A percentile compares a stretch with the other conserved stretches of the same genome.
These are phyloP conservation scores for Cistogaster globosa DNA, from an alignment of 2,888 invertebrate genomes.

Conservation along the genomic window DNA sequence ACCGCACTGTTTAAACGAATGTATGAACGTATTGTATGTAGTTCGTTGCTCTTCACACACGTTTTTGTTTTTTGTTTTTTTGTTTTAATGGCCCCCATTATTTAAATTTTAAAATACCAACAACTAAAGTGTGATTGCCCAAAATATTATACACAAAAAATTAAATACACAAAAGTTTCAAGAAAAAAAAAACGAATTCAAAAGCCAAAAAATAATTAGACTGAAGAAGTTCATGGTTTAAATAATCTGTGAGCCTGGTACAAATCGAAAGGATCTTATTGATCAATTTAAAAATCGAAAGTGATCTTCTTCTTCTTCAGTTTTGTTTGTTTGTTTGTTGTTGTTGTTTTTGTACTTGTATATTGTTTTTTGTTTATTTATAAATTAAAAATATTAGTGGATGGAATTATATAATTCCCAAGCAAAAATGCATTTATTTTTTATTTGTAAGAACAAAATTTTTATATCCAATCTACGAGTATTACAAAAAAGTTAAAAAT, in stretches of 20 bases:
- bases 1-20: background rate
- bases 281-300: conserved; percentile 80
- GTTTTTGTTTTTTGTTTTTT: conserved; percentile 20
- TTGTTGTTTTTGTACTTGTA: background rate
- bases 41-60: background rate
- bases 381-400: too few relatives aligned
- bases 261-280: conserved; percentile 75
- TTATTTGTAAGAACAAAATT: too few relatives aligned
- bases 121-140: background rate
- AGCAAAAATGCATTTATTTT: too few relatives aligned
- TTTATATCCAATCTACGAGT: too few relatives aligned
- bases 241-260: conserved; percentile 48
- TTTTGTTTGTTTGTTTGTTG: too few relatives aligned
- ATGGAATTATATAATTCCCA: too few relatives aligned
- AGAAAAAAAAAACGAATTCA: background rate
- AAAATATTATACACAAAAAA: background rate
- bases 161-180: background rate
- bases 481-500: too few relatives aligned
- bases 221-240: background rate
- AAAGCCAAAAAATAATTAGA: background rate
- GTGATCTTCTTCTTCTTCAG: conserved; percentile 75
- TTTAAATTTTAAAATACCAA: conserved; percentile 8
- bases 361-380: too few relatives aligned
- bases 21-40: background rate
- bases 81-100: conserved; percentile 40